Base-by-base conservation (phyloP, 2,797 vertebrate genomes). In the Notolabrus celidotus region DNA sequence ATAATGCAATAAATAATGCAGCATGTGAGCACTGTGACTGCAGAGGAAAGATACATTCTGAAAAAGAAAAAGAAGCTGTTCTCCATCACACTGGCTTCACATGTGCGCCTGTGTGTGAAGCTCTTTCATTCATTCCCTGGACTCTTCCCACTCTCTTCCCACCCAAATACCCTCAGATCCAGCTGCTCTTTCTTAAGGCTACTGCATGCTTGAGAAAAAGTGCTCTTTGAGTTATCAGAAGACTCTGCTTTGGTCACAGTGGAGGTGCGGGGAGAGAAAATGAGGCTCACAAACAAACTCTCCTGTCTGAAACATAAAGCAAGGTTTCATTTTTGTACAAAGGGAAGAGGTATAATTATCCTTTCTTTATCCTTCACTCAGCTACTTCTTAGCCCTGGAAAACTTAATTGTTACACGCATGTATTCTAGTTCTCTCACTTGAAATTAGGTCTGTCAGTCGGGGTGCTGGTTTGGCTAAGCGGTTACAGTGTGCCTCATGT, bases 81-180 rank as follows among this genome's bases (percentile, higher is more conserved):
- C 23, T 31, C 4, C 53, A 22, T 42, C n/a, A 27, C 19, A 5
- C 9, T 56, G 47, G 7, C 20, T 39, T 61, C 23, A 68, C 25
- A 36, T 25, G 29, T 57, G 19, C 9, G 36, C 22, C 23, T 46
- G 19, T 47, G 22, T 43, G 41, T 15, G 12, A 33, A 58, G 46
- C n/a, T 41, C 34, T 36, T 36, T 36, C 46, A 59, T 68, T 52
- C n/a, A 22, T 29, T 34, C 22, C 41, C 33, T 20, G 19, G 38
- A 45, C 33, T 53, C 41, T 50, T 55, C 57, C 50, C 49, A 27
- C 63, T 50, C 22, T 51, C 60, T 50, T 39, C 45, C 45, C 45
- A 78, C 33, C 22, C 17, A 19, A 29, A 41, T 42, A 50, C 46
- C 60, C 41, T 54, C 47, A 54, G 54, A 60, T 60, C 49, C 38